phyloP scores from a whole-genome alignment of 2,113 vertebrate genomes.

The Scopus umbretta region DNA sequence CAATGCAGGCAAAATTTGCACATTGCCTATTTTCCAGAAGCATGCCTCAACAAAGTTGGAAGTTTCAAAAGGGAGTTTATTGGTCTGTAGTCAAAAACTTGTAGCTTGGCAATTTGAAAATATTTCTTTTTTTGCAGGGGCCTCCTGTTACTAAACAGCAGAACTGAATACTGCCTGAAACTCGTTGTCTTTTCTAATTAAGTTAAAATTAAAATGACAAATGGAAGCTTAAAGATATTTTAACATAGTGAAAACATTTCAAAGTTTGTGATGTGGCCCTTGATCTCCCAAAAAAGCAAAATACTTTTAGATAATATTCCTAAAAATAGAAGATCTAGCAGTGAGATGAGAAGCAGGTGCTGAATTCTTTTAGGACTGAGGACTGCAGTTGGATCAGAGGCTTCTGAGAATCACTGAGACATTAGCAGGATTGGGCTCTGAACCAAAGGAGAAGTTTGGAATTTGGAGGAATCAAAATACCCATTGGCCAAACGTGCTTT shows the following conservation, averaged over 20 bases:
- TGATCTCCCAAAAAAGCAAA: neutral
- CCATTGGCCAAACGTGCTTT: neutral
- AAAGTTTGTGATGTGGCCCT: neutral
- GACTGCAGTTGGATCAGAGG: neutral
- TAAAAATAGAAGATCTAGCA: neutral
- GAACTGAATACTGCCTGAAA: neutral
- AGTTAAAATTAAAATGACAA: neutral
- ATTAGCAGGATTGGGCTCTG: neutral
- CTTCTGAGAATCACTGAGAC: neutral
- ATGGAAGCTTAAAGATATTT: neutral
- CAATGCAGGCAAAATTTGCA: neutral
- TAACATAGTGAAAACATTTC: neutral
- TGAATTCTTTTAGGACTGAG: neutral
- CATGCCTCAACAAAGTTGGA: neutral
- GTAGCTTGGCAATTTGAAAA: neutral
- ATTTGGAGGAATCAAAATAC: neutral
- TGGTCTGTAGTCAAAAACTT: neutral
- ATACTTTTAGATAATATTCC: neutral
- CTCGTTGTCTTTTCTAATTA: neutral
- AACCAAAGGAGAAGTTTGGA: neutral
- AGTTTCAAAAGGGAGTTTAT: neutral
- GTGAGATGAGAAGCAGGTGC: neutral
- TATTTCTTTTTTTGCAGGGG: accelerated
- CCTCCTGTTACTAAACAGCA: neutral
- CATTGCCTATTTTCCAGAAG: neutral